Percentiles rank a stretch among this genome's conserved stretches.
These are phyloP conservation scores for Trissonchulus sp. DNA, from an alignment of 2,888 invertebrate species.

Conservation along the genomic window DNA sequence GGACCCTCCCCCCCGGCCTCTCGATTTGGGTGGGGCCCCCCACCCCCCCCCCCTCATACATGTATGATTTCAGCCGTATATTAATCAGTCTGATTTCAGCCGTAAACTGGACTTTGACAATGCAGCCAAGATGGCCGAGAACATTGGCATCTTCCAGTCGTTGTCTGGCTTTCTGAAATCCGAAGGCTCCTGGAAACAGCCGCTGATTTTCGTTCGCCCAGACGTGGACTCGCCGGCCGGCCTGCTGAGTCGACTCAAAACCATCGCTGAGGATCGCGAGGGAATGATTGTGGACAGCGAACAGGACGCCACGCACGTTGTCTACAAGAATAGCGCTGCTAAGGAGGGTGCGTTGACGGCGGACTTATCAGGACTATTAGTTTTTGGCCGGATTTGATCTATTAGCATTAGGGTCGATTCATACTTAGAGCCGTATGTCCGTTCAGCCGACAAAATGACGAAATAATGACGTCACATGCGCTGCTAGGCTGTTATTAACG, in stretches of 20 bases:
- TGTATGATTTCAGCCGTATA: not conserved
- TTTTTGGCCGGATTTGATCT: no score
- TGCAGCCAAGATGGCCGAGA: slow-evolving; percentile 79
- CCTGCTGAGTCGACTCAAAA: not conserved
- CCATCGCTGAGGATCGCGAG: slow-evolving; percentile 7
- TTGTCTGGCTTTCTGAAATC: slow-evolving; percentile 43
- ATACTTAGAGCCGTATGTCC: no score
- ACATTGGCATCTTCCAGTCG: slow-evolving; percentile 75
- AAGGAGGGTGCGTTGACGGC: slow-evolving; percentile 60
- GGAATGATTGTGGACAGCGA: slow-evolving; percentile 59
- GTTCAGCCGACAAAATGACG: no score
- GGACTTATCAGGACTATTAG: no score
- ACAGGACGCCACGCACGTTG: slow-evolving; percentile 76
- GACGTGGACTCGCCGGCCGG: slow-evolving; percentile 26
- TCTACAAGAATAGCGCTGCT: slow-evolving; percentile 64
- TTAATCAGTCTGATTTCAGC: slow-evolving; percentile 28
- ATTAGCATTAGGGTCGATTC: no score
- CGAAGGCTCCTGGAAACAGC: slow-evolving; percentile 6
- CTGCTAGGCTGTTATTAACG: no score
- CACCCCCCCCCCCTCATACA: not conserved
- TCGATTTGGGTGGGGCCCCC: not conserved
- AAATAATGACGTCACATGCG: no score
- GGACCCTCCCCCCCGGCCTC: not conserved
- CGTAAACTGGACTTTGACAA: slow-evolving; percentile 62
- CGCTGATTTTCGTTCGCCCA: slow-evolving; percentile 19